Conservation (phyloP, 2,797 vertebrate genomes). For the Sus cebifrons region DNA sequence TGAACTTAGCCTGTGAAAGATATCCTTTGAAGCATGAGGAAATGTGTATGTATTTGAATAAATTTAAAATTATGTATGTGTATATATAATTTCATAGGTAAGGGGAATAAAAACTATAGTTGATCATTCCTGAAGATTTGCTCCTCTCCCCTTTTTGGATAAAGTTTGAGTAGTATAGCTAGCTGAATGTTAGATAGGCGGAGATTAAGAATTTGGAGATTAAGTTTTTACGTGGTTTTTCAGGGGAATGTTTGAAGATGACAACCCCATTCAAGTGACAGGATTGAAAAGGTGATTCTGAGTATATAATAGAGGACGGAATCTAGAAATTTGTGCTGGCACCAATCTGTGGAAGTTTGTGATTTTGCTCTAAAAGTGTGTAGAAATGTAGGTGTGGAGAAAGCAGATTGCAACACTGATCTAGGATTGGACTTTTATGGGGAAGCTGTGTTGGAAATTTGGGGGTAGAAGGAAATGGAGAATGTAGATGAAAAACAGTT, state of each 20-base stretch:
- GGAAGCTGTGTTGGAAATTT: neutral
- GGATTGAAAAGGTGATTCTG: neutral
- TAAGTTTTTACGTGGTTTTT: neutral
- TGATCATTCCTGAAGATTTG: neutral
- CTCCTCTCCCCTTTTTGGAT: neutral
- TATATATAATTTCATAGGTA: neutral
- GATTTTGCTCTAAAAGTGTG: constrained; percentile 34
- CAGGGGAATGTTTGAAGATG: neutral
- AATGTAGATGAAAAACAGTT: constrained; percentile 51
- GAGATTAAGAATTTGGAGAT: neutral
- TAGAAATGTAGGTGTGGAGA: neutral
- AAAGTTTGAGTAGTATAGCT: neutral
- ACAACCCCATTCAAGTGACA: neutral
- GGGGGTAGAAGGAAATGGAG: constrained; percentile 33
- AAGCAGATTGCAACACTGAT: neutral
- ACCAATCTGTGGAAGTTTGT: neutral
- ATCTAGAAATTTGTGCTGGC: constrained; percentile 43
- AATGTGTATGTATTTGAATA: neutral
- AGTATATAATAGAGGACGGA: neutral
- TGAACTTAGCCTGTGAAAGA: neutral
- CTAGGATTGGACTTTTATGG: neutral
- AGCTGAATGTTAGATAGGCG: neutral
- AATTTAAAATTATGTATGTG: neutral
- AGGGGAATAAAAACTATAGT: neutral
- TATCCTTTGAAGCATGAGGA: neutral